A percentile compares a stretch with the other conserved stretches of the same genome.
phyloP scores from a whole-genome alignment of 2,113 vertebrate genomes.

The Prinia subflava region DNA sequence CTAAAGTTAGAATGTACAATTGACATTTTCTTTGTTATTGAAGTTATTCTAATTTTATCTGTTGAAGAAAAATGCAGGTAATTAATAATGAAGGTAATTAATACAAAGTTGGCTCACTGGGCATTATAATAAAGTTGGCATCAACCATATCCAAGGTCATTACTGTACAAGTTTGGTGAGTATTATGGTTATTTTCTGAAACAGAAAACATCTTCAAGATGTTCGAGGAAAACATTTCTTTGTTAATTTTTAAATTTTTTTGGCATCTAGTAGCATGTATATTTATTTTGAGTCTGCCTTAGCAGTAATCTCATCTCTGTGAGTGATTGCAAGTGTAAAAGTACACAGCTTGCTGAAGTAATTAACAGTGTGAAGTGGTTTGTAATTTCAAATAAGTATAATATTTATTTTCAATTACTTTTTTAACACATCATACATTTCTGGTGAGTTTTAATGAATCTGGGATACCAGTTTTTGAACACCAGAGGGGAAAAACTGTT shows the following conservation, averaged over 20 bases:
- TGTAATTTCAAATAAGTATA: constrained; percentile 43
- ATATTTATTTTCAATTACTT: constrained; percentile 49
- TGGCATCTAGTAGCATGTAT: neutral
- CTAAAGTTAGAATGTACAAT: neutral
- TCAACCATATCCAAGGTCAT: neutral
- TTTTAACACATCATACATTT: neutral
- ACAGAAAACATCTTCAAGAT: neutral
- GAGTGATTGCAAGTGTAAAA: constrained; percentile 49
- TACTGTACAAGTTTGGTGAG: rapidly evolving
- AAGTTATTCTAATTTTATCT: neutral
- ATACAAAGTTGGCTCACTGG: neutral
- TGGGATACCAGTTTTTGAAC: neutral
- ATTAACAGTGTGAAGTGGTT: constrained; percentile 51
- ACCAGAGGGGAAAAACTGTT: neutral
- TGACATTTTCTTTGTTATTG: neutral
- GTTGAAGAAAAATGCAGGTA: neutral
- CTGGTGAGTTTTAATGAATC: neutral
- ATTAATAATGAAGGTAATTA: neutral
- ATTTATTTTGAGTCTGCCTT: constrained; percentile 18
- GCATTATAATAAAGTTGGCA: neutral
- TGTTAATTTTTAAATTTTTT: neutral
- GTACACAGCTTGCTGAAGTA: constrained; percentile 28
- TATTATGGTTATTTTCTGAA: neutral
- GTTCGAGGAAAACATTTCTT: neutral
- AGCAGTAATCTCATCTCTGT: neutral